Conservation (phyloP, 2,797 vertebrate species). For the Cuculus canorus region DNA sequence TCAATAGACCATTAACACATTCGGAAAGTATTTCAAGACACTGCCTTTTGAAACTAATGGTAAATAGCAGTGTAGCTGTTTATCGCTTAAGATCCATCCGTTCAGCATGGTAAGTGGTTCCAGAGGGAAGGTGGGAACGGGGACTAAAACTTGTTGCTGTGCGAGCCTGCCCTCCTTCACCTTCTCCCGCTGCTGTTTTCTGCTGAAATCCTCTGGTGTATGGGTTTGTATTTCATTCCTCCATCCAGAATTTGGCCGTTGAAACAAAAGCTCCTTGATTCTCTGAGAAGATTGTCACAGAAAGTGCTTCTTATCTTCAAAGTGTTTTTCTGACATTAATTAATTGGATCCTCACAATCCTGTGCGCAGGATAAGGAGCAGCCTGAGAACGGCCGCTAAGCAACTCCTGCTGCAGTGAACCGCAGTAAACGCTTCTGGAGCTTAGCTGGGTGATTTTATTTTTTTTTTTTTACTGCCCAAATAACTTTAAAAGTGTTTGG, state of each 20-base stretch:
- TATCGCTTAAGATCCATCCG: neutral
- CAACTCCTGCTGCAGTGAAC: neutral
- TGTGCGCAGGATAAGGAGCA: constrained; percentile 24
- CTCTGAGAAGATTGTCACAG: constrained; percentile 8
- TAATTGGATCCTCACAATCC: constrained; percentile 31
- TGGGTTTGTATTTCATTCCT: constrained; percentile 9
- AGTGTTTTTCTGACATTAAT: constrained; percentile 58
- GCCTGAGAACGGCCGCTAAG: constrained; percentile 17
- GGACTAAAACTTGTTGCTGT: neutral
- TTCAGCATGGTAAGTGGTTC: neutral
- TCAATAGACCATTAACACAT: neutral
- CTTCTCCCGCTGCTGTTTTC: neutral
- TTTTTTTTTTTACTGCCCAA: neutral
- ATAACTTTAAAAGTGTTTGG: constrained; percentile 13
- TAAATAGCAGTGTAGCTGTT: neutral
- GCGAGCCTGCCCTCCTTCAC: neutral
- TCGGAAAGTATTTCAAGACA: neutral
- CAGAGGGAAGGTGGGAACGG: neutral
- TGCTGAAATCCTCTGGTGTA: neutral
- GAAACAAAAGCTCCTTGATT: constrained; percentile 57
- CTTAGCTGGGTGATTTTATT: neutral
- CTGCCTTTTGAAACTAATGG: neutral
- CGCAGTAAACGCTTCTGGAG: neutral
- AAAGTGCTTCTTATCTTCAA: constrained; percentile 50
- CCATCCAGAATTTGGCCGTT: constrained; percentile 7